Base-by-base conservation (phyloP, 1,140 invertebrate genomes). In the Zophobas atratus region DNA sequence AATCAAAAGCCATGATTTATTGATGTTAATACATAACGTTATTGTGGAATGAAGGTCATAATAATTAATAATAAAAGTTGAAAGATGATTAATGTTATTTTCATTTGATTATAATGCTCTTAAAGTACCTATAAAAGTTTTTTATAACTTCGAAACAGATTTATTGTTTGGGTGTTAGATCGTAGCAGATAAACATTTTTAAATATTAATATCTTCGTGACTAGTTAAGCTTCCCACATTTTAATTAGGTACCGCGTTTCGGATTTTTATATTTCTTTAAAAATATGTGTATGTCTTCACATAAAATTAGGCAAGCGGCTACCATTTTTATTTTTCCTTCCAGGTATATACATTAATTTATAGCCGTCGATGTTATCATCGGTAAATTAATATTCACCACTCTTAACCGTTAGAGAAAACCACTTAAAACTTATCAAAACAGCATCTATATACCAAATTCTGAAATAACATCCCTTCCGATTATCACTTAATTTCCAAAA, bases 31-130 rank as follows among this genome's bases (percentile, higher is more conserved):
- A 20, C 20, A 67, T 67, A 67, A 43, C 60, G 39, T 67, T 67
- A 67, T 67, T 67, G 60, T 67, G 60, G 60, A 67, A 39, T 67
- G 60, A 67, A 67, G 60, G 60, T 67, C 60, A 67, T 67, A 8
- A 67, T 67, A 63, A 63, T 63, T 63, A 63, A 67, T 67, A 67
- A 67, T 67, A 67, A 67, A 67, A 67, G 41, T 67, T 67, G 60
- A 67, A 67, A 67, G 60, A 67, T 67, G 60, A 67, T 67, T 67
- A 67, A 67, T 67, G 60, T 67, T 67, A 67, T 67, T 67, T 67
- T 67, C 60, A 67, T 67, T 67, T 67, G 60, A 67, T 67, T 67
- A 67, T 67, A 43, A 67, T 67, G 60, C 60, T 67, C 60, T 67
- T 36, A 67, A 67, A 67, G 60, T 41, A 67, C 60, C 60, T 67